Evolutionary conservation across 2,113 vertebrate genomes (phyloP), one percentile per base, ranked within the genome.

Genomic region (Chamaetylas fuelleborni): DNA sequence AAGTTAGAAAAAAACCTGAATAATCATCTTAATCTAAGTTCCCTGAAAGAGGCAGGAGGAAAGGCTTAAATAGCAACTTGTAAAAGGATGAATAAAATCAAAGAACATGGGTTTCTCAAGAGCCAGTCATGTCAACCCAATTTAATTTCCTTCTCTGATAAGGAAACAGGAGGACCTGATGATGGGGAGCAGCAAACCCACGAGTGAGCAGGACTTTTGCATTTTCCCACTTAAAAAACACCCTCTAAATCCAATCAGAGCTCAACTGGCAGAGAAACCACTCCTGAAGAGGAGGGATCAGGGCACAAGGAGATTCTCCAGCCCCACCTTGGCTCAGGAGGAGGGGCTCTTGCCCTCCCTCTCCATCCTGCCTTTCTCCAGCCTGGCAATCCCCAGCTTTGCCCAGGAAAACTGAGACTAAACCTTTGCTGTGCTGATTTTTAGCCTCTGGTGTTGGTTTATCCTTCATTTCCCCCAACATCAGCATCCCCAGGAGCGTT

Each of bases 41-140:
- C 48, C 62, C 74, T 83, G 71, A 51, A 93, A 96, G 81, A 80
- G 66, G 62, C 38, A 86, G 62, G 78, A 90, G 92, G 42, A 95
- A 72, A 93, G 57, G 56, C 34, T 94, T 91, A 87, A 93, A 81
- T 64, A 95, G 67, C 62, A 85, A 94, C 62, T 86, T 77, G 81
- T 88, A 82, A 92, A 78, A 85, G 65, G 62, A 93, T 91, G 48
- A 94, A 67, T 64, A 85, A 92, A 93, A 96, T 86, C 81, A 94
- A 96, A 95, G 93, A 71, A 86, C 38, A 19, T 8, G 62, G 45
- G 85, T 88, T 96, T 85, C 70, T 92, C 81, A 80, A 90, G 90
- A 72, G 43, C 48, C 81, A 64, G 84, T n/a, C 53, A 8, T 23
- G 66, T 90, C 88, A 90, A 88, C 38, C 42, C 58, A 25, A 65